phyloP scores from a whole-genome alignment of 1,140 invertebrate genomes.

The Trissolcus basalis region DNA sequence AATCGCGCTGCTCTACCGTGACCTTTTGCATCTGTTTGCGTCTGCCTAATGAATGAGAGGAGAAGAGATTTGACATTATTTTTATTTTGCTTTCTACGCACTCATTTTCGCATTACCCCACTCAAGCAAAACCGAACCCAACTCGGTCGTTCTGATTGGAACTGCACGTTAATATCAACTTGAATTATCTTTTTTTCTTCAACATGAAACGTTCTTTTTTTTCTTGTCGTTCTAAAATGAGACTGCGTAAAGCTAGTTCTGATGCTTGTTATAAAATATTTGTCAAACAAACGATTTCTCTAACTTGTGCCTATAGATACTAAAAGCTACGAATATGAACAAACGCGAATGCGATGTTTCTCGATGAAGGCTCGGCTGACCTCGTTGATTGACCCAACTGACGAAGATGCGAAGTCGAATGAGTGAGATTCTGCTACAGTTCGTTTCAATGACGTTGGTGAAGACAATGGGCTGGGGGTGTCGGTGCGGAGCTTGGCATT shows the following conservation, averaged over 20 bases:
- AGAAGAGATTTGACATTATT: constrained; percentile 12
- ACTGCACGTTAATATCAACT: too few species aligned
- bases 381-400: constrained; percentile 56
- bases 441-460: constrained; percentile 35
- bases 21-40: constrained; percentile 35
- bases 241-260: constrained; percentile 34
- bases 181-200: constrained; percentile 9
- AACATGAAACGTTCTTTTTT: constrained; percentile 21
- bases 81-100: constrained; percentile 25
- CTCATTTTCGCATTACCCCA: neutral
- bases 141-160: neutral
- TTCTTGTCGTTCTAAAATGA: constrained; percentile 35
- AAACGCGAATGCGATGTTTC: constrained; percentile 34
- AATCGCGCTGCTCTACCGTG: constrained; percentile 33
- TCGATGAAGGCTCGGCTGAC: constrained; percentile 39
- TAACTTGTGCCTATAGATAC: constrained; percentile 33
- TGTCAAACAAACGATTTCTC: constrained; percentile 43
- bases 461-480: constrained; percentile 34
- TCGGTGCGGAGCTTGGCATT: constrained; percentile 50
- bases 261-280: constrained; percentile 57
- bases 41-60: constrained; percentile 34
- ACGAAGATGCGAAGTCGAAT: constrained; percentile 48
- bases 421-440: constrained; percentile 6
- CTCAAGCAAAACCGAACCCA: neutral
- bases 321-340: constrained; percentile 46